Percentiles rank a stretch among this genome's conserved stretches.
phyloP scores from a whole-genome alignment of 2,888 invertebrate species.

The Phaonia tiefii region DNA sequence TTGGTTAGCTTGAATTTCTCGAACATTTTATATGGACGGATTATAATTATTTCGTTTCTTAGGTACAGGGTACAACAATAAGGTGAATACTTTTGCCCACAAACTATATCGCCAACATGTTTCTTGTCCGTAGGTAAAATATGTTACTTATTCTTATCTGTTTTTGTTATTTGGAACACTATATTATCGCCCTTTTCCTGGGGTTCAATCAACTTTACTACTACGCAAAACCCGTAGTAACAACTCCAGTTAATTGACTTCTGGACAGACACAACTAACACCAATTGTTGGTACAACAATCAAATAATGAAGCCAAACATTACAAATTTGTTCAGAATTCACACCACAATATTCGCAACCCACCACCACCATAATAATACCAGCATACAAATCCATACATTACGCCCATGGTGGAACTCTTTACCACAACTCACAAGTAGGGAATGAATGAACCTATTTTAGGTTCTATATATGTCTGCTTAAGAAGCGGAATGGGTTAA shows the following conservation, averaged over 20 bases:
- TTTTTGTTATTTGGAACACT: too few species aligned
- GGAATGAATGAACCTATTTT: slow-evolving; percentile 12
- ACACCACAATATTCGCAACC: slow-evolving; percentile 22
- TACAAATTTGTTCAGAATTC: slow-evolving; percentile 27
- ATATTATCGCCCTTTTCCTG: too few species aligned
- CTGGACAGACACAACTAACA: slow-evolving; percentile 39
- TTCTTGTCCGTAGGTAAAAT: too few species aligned
- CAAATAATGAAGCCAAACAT: neutral
- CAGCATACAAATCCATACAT: slow-evolving; percentile 38
- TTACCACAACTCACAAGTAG: neutral
- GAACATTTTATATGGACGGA: too few species aligned
- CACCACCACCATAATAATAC: slow-evolving; percentile 42
- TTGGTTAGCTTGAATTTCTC: too few species aligned
- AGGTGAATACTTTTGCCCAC: too few species aligned
- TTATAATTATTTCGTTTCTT: too few species aligned
- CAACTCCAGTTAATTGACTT: slow-evolving; percentile 29
- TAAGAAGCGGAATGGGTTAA: slow-evolving; percentile 60
- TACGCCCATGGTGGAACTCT: slow-evolving; percentile 49
- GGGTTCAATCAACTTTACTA: neutral
- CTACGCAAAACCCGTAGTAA: neutral
- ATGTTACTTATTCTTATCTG: too few species aligned
- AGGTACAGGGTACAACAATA: too few species aligned
- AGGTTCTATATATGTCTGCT: slow-evolving; percentile 11
- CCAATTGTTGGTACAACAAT: slow-evolving; percentile 36
- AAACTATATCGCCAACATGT: too few species aligned